phyloP scores from a whole-genome alignment of 2,888 invertebrate species.

The Epinotia ramella region DNA sequence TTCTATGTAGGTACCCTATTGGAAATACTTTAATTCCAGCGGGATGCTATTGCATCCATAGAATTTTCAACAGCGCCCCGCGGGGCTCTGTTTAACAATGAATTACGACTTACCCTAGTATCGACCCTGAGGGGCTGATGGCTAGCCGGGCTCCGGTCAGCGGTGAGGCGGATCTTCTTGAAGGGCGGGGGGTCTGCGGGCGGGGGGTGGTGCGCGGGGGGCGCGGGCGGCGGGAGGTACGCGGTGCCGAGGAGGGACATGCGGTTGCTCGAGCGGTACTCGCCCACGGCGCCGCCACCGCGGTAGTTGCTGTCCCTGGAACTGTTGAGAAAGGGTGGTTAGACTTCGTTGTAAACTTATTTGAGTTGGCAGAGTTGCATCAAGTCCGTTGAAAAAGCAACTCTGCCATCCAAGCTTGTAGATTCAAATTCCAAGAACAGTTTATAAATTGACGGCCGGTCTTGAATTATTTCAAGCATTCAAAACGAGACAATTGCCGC shows the following conservation, averaged over 20 bases:
- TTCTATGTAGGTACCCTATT: no score
- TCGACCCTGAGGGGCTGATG: slow-evolving; percentile 88
- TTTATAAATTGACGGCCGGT: no score
- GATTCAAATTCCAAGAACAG: no score
- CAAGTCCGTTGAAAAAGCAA: no score
- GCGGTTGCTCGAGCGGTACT: slow-evolving; percentile 77
- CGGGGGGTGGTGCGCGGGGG: slow-evolving; percentile 78
- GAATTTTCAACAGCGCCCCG: no score
- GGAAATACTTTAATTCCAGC: no score
- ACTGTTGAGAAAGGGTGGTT: slow-evolving; percentile 40
- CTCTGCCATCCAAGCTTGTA: no score
- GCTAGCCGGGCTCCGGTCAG: slow-evolving; percentile 73
- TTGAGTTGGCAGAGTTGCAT: no score
- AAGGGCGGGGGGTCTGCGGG: slow-evolving; percentile 86
- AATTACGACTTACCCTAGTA: slow-evolving; percentile 81
- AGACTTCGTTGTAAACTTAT: not conserved
- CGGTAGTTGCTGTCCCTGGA: slow-evolving; percentile 79
- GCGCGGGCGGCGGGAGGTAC: slow-evolving; percentile 81
- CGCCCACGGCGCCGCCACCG: slow-evolving; percentile 72
- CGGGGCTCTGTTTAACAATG: no score
- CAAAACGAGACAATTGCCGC: no score
- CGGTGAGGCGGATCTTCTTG: slow-evolving; percentile 88
- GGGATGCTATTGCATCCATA: no score
- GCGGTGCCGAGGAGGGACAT: slow-evolving; percentile 88
- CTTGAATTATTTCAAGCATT: no score